Evolutionary conservation across 2,888 invertebrate genomes (phyloP).

Genomic region (Oxycera nigricornis): DNA sequence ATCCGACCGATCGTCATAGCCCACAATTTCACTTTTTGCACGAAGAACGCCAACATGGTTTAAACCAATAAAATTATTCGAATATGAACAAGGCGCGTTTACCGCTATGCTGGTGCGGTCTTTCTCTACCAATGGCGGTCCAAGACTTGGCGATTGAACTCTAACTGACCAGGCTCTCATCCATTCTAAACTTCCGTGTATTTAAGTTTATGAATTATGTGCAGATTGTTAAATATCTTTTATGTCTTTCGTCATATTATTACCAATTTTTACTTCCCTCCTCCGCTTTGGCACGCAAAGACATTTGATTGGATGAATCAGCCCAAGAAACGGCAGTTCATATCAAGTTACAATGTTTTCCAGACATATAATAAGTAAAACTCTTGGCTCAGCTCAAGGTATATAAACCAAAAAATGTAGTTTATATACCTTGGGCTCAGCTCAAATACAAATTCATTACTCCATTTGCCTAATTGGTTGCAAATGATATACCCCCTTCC

Average conservation of each 20-base stretch:
- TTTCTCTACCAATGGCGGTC: neutral
- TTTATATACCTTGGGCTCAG: neutral
- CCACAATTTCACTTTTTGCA: slow-evolving; percentile 44
- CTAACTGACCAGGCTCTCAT: neutral
- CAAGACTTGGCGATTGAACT: too few relatives aligned
- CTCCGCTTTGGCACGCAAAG: neutral
- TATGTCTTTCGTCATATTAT: neutral
- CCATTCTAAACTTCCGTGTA: slow-evolving; percentile 40
- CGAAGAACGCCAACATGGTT: neutral
- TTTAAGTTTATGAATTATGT: neutral
- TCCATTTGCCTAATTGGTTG: neutral
- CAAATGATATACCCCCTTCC: neutral
- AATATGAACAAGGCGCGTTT: neutral
- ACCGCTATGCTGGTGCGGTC: too few relatives aligned
- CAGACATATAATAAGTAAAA: too few relatives aligned
- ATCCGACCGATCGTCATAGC: slow-evolving; percentile 21
- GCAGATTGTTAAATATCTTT: slow-evolving; percentile 11
- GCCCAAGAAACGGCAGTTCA: neutral
- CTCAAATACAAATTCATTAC: neutral
- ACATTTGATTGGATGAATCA: slow-evolving; percentile 20
- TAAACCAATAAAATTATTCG: slow-evolving; percentile 13
- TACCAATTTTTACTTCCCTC: neutral
- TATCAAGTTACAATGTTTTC: too few relatives aligned
- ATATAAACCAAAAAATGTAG: too few relatives aligned
- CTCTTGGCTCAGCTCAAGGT: too few relatives aligned